phyloP scores from a whole-genome alignment of 2,888 invertebrate genomes.

The Phaonia tiefii region DNA sequence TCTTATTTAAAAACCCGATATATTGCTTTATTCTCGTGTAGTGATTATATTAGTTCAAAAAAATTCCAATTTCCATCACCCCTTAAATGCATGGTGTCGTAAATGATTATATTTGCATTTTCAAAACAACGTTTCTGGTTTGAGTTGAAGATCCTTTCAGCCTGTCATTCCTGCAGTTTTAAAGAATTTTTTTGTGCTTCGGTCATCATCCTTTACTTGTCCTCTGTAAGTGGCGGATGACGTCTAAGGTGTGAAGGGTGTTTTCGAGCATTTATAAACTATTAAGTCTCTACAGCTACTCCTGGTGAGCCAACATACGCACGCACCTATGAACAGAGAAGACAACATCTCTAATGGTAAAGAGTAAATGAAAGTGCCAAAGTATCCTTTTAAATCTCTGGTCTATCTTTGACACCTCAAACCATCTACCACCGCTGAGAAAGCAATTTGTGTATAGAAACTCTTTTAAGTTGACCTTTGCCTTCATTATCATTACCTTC shows the following conservation, averaged over 20 bases:
- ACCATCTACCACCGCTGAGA: neutral
- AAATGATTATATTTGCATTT: too few relatives aligned
- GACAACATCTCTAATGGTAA: neutral
- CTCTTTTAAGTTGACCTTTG: too few relatives aligned
- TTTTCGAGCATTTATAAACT: constrained; percentile 60
- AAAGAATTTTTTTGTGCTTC: neutral
- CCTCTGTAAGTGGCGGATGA: neutral
- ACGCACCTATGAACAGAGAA: neutral
- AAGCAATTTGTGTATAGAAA: constrained; percentile 16
- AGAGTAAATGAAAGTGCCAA: constrained; percentile 71
- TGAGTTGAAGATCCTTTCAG: constrained; percentile 4
- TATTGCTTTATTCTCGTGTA: neutral
- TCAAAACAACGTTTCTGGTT: too few relatives aligned
- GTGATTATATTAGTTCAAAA: neutral
- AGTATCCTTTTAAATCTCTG: constrained; percentile 69
- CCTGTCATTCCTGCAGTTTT: constrained; percentile 47
- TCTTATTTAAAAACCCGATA: neutral
- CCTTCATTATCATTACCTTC: constrained; percentile 13
- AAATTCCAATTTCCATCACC: neutral
- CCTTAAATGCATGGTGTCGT: neutral
- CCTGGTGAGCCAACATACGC: constrained; percentile 49
- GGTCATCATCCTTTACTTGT: neutral
- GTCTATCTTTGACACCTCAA: constrained; percentile 72
- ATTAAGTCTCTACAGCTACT: constrained; percentile 59
- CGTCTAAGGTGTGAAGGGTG: constrained; percentile 40